Percentiles rank a stretch among this genome's conserved stretches.
Evolutionary conservation across 2,113 vertebrate genomes (phyloP).

Genomic region (Hippopotamus amphibius): DNA sequence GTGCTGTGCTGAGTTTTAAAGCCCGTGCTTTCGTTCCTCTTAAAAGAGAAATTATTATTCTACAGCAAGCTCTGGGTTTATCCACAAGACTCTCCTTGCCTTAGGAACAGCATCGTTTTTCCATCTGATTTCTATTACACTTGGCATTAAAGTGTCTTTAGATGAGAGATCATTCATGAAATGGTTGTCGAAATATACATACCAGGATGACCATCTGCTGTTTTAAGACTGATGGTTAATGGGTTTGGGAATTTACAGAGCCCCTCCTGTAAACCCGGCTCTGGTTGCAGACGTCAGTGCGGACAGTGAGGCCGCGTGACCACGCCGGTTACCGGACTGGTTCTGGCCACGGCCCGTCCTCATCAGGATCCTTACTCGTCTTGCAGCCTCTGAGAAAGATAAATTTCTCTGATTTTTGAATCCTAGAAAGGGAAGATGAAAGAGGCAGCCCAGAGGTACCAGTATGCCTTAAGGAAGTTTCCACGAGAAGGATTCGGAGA

Average conservation of each 20-base stretch:
- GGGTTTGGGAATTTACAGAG: background rate
- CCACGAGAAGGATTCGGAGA: slow-evolving; percentile 97
- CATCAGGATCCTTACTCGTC: background rate
- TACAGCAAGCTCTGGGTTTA: slow-evolving; percentile 1
- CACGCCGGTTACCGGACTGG: fast-evolving
- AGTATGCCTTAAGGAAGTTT: slow-evolving; percentile 98
- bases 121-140: background rate
- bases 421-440: slow-evolving; percentile 99
- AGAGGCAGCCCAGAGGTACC: slow-evolving; percentile 98
- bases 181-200: background rate
- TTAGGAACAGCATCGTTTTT: background rate
- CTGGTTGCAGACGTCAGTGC: fast-evolving
- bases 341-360: background rate
- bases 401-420: background rate
- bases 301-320: fast-evolving
- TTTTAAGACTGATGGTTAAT: background rate
- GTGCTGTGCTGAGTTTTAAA: slow-evolving; percentile 60
- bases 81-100: background rate
- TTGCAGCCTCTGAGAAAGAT: background rate
- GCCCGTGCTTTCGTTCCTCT: background rate
- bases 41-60: slow-evolving; percentile 50
- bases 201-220: background rate
- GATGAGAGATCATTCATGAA: slow-evolving; percentile 16
- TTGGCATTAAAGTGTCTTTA: slow-evolving; percentile 45
- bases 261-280: fast-evolving